Conservation (phyloP, 2,113 vertebrate species). For the Ovis canadensis region DNA sequence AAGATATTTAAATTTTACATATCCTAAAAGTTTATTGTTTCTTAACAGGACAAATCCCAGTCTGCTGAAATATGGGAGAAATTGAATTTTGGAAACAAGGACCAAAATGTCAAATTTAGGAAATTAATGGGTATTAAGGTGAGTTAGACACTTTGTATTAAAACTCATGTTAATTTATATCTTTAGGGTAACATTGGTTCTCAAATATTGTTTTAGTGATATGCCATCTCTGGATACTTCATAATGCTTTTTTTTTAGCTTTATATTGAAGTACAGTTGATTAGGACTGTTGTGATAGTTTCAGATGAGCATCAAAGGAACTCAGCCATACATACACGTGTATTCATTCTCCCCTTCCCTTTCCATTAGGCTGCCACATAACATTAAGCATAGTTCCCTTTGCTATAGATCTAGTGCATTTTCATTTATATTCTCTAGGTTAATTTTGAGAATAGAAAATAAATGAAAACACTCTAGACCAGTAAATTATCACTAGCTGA, state of each 20-base stretch:
- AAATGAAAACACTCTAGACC: not conserved
- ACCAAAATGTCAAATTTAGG: conserved; percentile 99
- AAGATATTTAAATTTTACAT: not conserved
- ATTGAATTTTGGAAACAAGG: conserved; percentile 98
- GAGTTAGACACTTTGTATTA: conserved; percentile 43
- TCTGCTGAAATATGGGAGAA: conserved; percentile 99
- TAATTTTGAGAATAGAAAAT: not conserved
- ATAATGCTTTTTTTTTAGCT: not conserved
- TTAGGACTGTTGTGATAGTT: not conserved
- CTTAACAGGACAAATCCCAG: conserved; percentile 93
- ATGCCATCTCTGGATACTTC: not conserved
- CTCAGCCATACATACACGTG: not conserved
- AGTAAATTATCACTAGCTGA: not conserved
- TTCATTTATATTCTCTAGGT: not conserved
- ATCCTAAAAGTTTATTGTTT: conserved; percentile 38
- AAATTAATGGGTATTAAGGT: conserved; percentile 99
- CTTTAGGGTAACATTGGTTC: not conserved
- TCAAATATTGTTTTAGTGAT: not conserved
- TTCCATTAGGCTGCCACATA: not conserved
- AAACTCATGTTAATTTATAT: not conserved
- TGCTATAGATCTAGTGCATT: not conserved
- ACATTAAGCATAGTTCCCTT: not conserved
- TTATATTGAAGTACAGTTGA: not conserved
- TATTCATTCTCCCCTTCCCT: not conserved
- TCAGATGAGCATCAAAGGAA: not conserved